Percentiles rank a stretch among this genome's conserved stretches.
Conservation (phyloP, 2,888 invertebrate genomes). For the Hypselothyrea guttata region DNA sequence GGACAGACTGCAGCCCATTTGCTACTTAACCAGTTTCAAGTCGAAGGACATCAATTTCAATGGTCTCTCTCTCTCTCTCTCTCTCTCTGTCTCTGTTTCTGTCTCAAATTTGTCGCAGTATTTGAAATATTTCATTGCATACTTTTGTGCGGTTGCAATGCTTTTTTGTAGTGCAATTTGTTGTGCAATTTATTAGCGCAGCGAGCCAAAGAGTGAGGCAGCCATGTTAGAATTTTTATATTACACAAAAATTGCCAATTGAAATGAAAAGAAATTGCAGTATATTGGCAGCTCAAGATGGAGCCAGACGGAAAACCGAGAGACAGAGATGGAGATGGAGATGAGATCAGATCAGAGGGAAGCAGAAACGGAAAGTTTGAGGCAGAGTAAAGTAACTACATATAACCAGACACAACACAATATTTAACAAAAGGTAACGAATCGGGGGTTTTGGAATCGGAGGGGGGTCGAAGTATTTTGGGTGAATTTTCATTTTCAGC, state of each 20-base stretch:
- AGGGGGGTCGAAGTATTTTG: too few relatives aligned
- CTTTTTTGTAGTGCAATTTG: slow-evolving; percentile 41
- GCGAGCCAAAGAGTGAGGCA: not conserved
- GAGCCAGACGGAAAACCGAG: slow-evolving; percentile 29
- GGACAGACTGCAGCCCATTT: too few relatives aligned
- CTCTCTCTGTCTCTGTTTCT: slow-evolving; percentile 5
- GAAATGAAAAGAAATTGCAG: slow-evolving; percentile 44
- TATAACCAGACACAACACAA: slow-evolving; percentile 16
- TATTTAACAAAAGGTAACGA: slow-evolving; percentile 52
- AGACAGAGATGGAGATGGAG: not conserved
- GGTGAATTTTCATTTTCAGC: slow-evolving; percentile 65
- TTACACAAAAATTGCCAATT: slow-evolving; percentile 45
- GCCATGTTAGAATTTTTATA: slow-evolving; percentile 60
- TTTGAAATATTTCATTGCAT: slow-evolving; percentile 66
- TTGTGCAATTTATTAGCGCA: slow-evolving; percentile 65
- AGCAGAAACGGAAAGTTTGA: not conserved
- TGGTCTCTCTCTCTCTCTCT: slow-evolving; percentile 1
- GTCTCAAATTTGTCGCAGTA: slow-evolving; percentile 58
- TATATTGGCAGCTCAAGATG: too few relatives aligned
- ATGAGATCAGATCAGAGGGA: not conserved
- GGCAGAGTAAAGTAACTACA: slow-evolving; percentile 29
- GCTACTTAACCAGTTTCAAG: not conserved
- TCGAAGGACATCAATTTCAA: slow-evolving; percentile 19
- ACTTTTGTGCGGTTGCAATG: slow-evolving; percentile 55
- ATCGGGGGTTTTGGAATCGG: too few relatives aligned